A percentile compares a stretch with the other conserved stretches of the same genome.
These are phyloP conservation scores for Dryobotodes eremita DNA, from an alignment of 2,888 invertebrate genomes.

Conservation along the genomic window DNA sequence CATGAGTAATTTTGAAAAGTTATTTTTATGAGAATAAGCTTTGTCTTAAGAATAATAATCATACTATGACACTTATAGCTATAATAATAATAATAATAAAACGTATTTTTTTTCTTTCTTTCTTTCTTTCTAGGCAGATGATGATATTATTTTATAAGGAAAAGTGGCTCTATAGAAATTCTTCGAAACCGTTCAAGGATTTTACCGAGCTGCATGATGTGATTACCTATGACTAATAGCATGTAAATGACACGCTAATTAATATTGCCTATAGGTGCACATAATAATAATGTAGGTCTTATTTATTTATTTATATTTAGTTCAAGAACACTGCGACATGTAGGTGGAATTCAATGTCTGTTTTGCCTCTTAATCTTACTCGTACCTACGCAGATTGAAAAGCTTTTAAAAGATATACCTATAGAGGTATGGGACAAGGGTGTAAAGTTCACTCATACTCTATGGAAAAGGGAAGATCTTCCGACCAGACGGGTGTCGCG, in stretches of 20 bases:
- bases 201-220: not conserved
- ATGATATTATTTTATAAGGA: not conserved
- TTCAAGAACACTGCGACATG: not conserved
- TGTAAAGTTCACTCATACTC: too few species aligned
- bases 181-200: slow-evolving; percentile 16
- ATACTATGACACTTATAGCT: too few species aligned
- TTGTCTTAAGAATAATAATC: not conserved
- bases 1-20: not conserved
- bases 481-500: too few species aligned
- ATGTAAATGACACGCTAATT: not conserved
- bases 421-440: too few species aligned
- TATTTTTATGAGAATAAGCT: not conserved
- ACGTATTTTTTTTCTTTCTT: too few species aligned
- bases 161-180: not conserved
- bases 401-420: too few species aligned
- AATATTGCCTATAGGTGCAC: not conserved
- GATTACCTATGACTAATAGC: too few species aligned
- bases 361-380: not conserved
- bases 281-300: not conserved
- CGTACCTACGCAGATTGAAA: too few species aligned
- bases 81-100: too few species aligned
- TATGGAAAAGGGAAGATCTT: too few species aligned
- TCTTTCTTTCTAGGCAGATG: too few species aligned
- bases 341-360: not conserved
- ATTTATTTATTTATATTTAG: slow-evolving; percentile 8